Evolutionary conservation across 2,113 vertebrate species (phyloP).

Genomic region (Ailuropoda melanoleuca): DNA sequence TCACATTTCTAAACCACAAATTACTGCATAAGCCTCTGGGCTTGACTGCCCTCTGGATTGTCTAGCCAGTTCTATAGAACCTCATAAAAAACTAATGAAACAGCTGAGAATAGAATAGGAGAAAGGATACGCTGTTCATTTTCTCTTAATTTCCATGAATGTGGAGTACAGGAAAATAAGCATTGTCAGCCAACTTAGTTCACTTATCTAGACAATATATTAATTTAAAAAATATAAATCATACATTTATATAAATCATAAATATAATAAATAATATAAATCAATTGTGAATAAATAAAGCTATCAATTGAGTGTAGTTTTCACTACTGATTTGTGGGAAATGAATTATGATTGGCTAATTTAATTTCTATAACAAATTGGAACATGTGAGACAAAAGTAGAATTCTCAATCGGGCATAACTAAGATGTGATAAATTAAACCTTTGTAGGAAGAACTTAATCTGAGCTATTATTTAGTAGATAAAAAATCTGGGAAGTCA

Average conservation of each 20-base stretch:
- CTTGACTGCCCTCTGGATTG: neutral
- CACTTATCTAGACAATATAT: neutral
- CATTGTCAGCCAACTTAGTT: neutral
- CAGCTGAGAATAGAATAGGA: neutral
- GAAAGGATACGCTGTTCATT: neutral
- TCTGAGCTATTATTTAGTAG: neutral
- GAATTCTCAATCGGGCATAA: slow-evolving; percentile 14
- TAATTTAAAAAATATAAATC: neutral
- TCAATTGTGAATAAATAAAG: neutral
- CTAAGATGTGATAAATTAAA: slow-evolving; percentile 10
- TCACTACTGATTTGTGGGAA: slow-evolving; percentile 37
- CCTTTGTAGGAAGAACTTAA: slow-evolving; percentile 25
- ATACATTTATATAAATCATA: too few species aligned
- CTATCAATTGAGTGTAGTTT: neutral
- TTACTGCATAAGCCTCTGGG: neutral
- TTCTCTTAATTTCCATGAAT: neutral
- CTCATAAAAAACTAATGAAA: neutral
- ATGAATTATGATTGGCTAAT: slow-evolving; percentile 12
- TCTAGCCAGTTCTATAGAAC: neutral
- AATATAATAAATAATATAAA: neutral
- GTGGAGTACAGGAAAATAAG: neutral
- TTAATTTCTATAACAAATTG: slow-evolving; percentile 44
- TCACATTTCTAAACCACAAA: neutral
- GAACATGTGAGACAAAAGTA: slow-evolving; percentile 9
- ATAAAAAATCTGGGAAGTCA: neutral